Evolutionary conservation across 2,797 vertebrate species (phyloP), one percentile per base, ranked within the genome.

Genomic region (Triplophysa yarkandensis): DNA sequence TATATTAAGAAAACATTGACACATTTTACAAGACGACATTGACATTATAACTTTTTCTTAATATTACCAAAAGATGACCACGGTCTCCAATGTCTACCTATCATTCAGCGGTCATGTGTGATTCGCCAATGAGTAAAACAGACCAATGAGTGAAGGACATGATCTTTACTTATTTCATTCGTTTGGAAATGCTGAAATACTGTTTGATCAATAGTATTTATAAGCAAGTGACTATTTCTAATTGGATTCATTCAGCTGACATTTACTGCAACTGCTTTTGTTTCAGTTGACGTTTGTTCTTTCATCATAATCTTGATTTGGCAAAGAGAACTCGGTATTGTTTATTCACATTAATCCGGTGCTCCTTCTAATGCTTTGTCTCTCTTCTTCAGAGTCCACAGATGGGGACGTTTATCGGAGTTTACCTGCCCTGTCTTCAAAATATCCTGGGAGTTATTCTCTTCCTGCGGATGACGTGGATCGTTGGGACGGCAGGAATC

Each of bases 341-440:
- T n/a, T n/a, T n/a, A n/a, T n/a, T n/a, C n/a, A n/a, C n/a, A 10
- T 39, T 1, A 14, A 10, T 9, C 2, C 36, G 2, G 11, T 27
- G 27, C n/a, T 30, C 32, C 16, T 63, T 62, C 10, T 17, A 30
- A 41, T 21, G 58, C n/a, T 0, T 27, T 43, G 34, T 54, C 16
- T 28, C 1, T 55, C 11, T 4, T 81, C 30, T 63, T 0, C 81
- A 97, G 95, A 93, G 93, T 82, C 95, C 96, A 32, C 91, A 92
- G 82, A 98, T 99, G 97, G 97, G 97, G 71, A 99, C 97, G 52
- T 97, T 97, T 86, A 97, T 99, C 70, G 97, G 97, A 0, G 97
- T 99, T 44, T 99, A 98, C 91, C 92, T 99, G 77, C 97, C 97
- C 14, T 99, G 97, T 79, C 91, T 98, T 76, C 97, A 99, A 87